These are phyloP conservation scores for Ornithorhynchus anatinus DNA, from an alignment of 2,113 vertebrate species.

Conservation along the genomic window DNA sequence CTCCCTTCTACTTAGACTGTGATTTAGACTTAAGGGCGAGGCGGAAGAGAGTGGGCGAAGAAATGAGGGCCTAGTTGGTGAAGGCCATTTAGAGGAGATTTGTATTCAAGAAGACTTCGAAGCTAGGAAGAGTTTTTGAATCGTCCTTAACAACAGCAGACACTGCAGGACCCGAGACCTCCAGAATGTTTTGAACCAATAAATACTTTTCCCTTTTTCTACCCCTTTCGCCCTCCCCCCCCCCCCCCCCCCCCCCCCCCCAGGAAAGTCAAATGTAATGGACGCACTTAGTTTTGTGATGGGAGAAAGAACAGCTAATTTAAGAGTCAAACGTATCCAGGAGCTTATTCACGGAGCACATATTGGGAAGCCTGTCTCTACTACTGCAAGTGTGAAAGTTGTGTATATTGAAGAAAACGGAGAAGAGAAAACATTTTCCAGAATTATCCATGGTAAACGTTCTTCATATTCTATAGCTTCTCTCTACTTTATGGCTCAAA, in stretches of 20 bases:
- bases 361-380: conserved; percentile 78
- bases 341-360: conserved; percentile 93
- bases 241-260: not conserved
- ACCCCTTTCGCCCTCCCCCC: not conserved
- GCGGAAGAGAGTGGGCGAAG: no score
- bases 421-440: conserved; percentile 79
- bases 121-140: no score
- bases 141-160: no score
- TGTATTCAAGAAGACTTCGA: no score
- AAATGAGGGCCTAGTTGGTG: no score
- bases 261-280: conserved; percentile 96
- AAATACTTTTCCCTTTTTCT: not conserved
- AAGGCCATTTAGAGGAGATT: no score
- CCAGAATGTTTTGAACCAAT: not conserved
- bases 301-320: conserved; percentile 78
- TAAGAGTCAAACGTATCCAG: conserved; percentile 82
- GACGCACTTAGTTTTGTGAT: conserved; percentile 92
- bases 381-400: conserved; percentile 79
- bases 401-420: conserved; percentile 76
- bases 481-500: no score
- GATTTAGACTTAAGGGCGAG: no score
- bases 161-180: no score
- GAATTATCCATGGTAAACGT: conserved; percentile 79
- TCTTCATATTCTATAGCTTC: not conserved
- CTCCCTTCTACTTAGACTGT: no score